phyloP scores from a whole-genome alignment of 2,113 vertebrate species.

The Seriola aureovittata region DNA sequence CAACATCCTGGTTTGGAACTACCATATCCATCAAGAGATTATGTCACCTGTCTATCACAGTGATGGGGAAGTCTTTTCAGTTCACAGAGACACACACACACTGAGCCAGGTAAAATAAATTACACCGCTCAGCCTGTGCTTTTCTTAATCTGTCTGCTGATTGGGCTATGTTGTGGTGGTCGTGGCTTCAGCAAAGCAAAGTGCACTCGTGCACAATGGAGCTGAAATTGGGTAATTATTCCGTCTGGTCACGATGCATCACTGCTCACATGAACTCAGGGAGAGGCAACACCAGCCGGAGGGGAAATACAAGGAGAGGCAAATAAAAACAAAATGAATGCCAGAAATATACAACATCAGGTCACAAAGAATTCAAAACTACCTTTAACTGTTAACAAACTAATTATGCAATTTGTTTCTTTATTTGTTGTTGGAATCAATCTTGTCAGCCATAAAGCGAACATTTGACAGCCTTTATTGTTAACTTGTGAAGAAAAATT shows the following conservation, averaged over 20 bases:
- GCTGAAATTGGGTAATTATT: conserved; percentile 71
- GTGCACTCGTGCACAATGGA: conserved; percentile 47
- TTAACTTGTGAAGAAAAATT: not conserved
- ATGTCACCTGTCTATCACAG: conserved; percentile 65
- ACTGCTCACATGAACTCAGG: conserved; percentile 56
- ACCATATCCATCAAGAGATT: conserved; percentile 50
- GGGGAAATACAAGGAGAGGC: conserved; percentile 37
- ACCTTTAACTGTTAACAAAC: conserved; percentile 12
- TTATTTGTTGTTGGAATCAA: conserved; percentile 7
- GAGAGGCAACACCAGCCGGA: conserved; percentile 59
- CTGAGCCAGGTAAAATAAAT: conserved; percentile 32
- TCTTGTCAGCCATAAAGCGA: not conserved
- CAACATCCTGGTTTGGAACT: conserved; percentile 26
- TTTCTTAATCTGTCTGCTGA: conserved; percentile 42
- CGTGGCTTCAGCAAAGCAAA: conserved; percentile 41
- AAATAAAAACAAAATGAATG: conserved; percentile 48
- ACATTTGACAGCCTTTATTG: not conserved
- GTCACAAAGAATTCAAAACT: conserved; percentile 11
- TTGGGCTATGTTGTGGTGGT: conserved; percentile 39
- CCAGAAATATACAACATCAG: conserved; percentile 10
- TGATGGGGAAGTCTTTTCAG: conserved; percentile 28
- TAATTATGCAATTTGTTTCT: not conserved
- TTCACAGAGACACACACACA: not conserved
- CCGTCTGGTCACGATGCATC: conserved; percentile 69
- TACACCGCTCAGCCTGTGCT: conserved; percentile 3